A percentile compares a stretch with the other conserved stretches of the same genome.
Conservation (phyloP, 1,140 invertebrate genomes). For the Drosophila rufa region DNA sequence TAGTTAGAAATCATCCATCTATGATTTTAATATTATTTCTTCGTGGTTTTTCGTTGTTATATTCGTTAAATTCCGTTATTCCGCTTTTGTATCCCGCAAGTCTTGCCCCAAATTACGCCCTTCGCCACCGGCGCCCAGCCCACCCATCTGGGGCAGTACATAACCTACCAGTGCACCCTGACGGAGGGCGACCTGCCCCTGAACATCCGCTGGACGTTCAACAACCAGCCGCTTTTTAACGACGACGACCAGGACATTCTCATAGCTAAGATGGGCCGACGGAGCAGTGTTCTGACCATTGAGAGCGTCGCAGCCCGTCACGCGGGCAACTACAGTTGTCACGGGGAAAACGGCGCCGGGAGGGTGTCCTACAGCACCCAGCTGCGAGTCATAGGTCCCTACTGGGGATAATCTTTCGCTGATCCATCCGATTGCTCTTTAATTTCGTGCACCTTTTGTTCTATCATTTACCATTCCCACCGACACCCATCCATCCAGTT, state of each 20-base stretch:
- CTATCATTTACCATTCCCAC: conserved; percentile 40
- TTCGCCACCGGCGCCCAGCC: conserved; percentile 88
- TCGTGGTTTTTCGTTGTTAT: neutral
- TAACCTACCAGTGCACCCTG: conserved; percentile 87
- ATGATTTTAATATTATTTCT: conserved; percentile 30
- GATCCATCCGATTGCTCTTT: conserved; percentile 31
- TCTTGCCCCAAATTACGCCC: conserved; percentile 88
- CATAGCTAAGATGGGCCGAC: conserved; percentile 85
- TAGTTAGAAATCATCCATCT: conserved; percentile 18
- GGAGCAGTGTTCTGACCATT: conserved; percentile 91
- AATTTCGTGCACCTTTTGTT: conserved; percentile 45
- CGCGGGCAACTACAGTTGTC: conserved; percentile 89
- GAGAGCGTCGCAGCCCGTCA: conserved; percentile 89
- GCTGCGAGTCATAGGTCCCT: conserved; percentile 84
- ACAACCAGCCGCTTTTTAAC: conserved; percentile 86
- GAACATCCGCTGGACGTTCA: conserved; percentile 92
- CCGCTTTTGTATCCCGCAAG: conserved; percentile 77
- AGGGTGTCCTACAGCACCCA: conserved; percentile 86
- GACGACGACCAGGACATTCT: conserved; percentile 84
- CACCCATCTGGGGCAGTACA: conserved; percentile 88
- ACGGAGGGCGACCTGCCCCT: conserved; percentile 93
- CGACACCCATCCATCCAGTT: conserved; percentile 85
- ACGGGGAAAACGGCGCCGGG: conserved; percentile 92
- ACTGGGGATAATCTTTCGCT: neutral
- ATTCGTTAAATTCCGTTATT: conserved; percentile 7